Conservation (phyloP, 2,888 invertebrate species). For the Eubasilissa splendida region DNA sequence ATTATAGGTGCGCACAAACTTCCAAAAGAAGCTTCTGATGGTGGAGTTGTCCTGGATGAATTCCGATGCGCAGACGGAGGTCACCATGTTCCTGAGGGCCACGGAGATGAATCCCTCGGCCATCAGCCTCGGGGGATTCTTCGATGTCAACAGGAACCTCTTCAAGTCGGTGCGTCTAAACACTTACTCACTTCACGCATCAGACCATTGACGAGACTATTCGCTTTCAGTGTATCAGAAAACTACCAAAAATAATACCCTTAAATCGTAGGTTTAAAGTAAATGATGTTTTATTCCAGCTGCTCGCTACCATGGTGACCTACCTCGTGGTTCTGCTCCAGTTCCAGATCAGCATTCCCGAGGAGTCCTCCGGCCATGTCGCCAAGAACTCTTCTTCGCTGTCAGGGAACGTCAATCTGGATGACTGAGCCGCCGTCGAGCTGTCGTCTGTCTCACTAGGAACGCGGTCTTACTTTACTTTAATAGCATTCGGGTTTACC, state of each 20-base stretch:
- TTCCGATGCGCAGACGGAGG: conserved; percentile 82
- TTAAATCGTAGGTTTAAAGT: too few relatives aligned
- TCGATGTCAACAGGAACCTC: conserved; percentile 80
- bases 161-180: conserved; percentile 77
- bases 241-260: too few relatives aligned
- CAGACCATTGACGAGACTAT: too few relatives aligned
- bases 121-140: conserved; percentile 82
- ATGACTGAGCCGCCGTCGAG: neutral
- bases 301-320: conserved; percentile 84
- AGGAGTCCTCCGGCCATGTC: conserved; percentile 63
- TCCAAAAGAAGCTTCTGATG: conserved; percentile 82
- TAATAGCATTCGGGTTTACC: too few relatives aligned
- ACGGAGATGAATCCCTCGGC: conserved; percentile 85
- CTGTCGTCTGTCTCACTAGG: neutral
- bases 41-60: conserved; percentile 85
- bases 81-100: conserved; percentile 83
- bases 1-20: conserved; percentile 77
- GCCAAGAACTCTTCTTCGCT: conserved; percentile 4
- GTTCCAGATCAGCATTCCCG: conserved; percentile 84
- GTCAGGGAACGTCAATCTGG: neutral
- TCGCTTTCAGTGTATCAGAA: too few relatives aligned
- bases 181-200: neutral
- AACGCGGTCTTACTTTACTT: neutral
- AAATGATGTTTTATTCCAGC: conserved; percentile 64
- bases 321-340: conserved; percentile 82